These are phyloP conservation scores for Aphelinus atriplicis DNA, from an alignment of 1,140 invertebrate species.

Conservation along the genomic window DNA sequence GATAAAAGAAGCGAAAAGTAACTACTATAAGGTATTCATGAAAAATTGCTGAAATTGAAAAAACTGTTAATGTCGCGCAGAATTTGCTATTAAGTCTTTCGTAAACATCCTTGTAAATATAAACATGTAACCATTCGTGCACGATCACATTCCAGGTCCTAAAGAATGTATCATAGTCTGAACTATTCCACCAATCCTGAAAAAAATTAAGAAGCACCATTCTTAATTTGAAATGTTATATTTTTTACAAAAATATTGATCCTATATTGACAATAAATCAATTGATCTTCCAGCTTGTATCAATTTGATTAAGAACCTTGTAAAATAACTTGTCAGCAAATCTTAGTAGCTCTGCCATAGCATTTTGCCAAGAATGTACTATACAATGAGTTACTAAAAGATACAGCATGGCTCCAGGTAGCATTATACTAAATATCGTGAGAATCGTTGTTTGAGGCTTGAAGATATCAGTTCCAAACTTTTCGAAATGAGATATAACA, in stretches of 20 bases:
- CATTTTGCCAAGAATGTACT: slow-evolving; percentile 90
- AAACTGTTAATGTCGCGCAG: slow-evolving; percentile 69
- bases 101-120: slow-evolving; percentile 89
- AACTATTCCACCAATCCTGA: slow-evolving; percentile 95
- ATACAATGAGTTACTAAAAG: slow-evolving; percentile 86
- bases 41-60: slow-evolving; percentile 76
- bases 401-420: slow-evolving; percentile 79
- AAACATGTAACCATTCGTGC: slow-evolving; percentile 93
- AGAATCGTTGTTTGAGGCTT: slow-evolving; percentile 70
- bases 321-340: slow-evolving; percentile 91
- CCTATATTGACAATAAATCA: background rate
- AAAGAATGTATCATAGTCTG: slow-evolving; percentile 83
- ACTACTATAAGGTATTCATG: slow-evolving; percentile 88
- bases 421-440: slow-evolving; percentile 76
- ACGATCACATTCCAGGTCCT: slow-evolving; percentile 95
- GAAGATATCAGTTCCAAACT: slow-evolving; percentile 75
- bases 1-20: slow-evolving; percentile 86
- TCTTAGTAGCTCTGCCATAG: slow-evolving; percentile 84
- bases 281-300: background rate
- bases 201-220: slow-evolving; percentile 43
- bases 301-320: slow-evolving; percentile 64
- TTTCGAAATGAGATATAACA: slow-evolving; percentile 74
- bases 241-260: too few relatives aligned
- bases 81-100: slow-evolving; percentile 68
- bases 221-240: too few relatives aligned